phyloP scores from a whole-genome alignment of 1,140 invertebrate species.

The Achatina immaculata region DNA sequence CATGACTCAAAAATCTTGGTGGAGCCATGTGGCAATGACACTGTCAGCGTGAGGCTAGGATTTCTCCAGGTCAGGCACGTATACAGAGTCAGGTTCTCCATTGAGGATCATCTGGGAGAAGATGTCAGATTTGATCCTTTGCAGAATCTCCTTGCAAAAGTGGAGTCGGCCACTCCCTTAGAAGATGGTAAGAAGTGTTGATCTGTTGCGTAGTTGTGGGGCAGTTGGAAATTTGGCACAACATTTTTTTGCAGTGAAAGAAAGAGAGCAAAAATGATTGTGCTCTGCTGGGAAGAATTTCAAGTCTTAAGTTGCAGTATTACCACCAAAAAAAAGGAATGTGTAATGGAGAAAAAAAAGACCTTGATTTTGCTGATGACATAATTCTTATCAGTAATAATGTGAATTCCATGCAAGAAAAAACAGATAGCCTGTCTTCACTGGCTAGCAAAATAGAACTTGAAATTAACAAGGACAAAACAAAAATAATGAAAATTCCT shows the following conservation, averaged over 20 bases:
- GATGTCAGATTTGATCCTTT: constrained; percentile 55
- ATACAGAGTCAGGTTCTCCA: constrained; percentile 54
- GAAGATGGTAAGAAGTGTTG: constrained; percentile 45
- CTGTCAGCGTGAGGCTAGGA: constrained; percentile 55
- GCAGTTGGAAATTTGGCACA: background rate
- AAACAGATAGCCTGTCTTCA: too few species aligned
- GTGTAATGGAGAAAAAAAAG: too few species aligned
- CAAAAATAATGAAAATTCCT: too few species aligned
- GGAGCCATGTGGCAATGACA: constrained; percentile 29
- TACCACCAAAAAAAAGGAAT: background rate
- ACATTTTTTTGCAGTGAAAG: background rate
- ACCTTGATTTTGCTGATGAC: too few species aligned
- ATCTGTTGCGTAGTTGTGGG: background rate
- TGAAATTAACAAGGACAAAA: too few species aligned
- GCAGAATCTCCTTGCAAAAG: constrained; percentile 53
- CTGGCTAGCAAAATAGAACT: too few species aligned
- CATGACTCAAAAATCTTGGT: constrained; percentile 49
- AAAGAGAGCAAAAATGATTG: background rate
- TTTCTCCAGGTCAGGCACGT: constrained; percentile 57
- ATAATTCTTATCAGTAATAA: too few species aligned
- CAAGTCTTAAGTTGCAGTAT: background rate
- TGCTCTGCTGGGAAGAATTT: background rate
- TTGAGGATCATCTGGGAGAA: constrained; percentile 53
- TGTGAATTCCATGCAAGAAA: too few species aligned
- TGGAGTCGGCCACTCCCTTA: constrained; percentile 47